Base-by-base conservation (phyloP, 2,113 vertebrate species). In the Epinephelus cyanopodus region DNA sequence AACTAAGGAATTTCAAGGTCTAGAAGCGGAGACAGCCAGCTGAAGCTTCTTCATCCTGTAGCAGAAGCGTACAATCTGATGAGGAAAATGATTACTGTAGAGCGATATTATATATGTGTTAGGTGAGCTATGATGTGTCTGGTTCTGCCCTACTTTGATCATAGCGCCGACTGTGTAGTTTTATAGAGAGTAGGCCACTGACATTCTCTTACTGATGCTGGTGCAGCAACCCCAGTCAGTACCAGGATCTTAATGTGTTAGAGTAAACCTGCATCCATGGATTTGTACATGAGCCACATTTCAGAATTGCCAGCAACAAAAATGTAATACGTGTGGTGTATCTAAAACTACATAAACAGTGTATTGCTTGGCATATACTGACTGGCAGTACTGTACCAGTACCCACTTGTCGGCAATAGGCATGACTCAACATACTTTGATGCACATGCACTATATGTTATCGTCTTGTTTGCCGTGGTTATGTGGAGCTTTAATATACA, bases 401-500 rank as follows among this genome's bases (percentile, higher is more conserved):
- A n/a, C n/a, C 74, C 2, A 64, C 19, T 13, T 42, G 47, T 56
- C 27, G 29, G 29, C 21, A 48, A 65, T 6, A 71, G 78, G 27
- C 62, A 69, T 39, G 56, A 84, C 33, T 74, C 53, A 39, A 39
- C 29, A 47, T 62, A 63, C 47, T 66, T 79, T 66, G 54, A 19
- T 17, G 29, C 47, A 42, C 42, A 71, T 73, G 45, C 25, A 54
- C 23, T 54, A n/a, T 3, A 60, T 67, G 62, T 68, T 66, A 68
- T 79, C 33, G 29, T 67, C 21, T 54, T 45, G 62, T 83, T 62
- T 74, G 63, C 76, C 75, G 87, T 29, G 82, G 74, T 79, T 65
- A 71, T 74, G 29, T 56, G 23, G 74, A 48, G 77, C 54, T 87
- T 81, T 69, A 64, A 69, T 53, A 80, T 86, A 85, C 56, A 72